Base-by-base conservation (phyloP, 2,113 vertebrate species). In the Oostethus manadensis region DNA sequence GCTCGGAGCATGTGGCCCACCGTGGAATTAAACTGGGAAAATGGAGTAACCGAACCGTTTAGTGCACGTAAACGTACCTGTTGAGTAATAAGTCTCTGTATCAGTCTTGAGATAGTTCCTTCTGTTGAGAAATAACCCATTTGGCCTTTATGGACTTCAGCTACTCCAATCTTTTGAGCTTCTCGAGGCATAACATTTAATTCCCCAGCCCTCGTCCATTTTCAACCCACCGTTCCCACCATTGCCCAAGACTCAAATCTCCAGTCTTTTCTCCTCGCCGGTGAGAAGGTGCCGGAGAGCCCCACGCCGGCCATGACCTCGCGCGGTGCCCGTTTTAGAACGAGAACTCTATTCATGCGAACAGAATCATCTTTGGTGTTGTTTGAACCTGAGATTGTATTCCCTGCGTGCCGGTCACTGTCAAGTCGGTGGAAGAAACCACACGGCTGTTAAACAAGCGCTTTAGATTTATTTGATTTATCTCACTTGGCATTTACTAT, bases 221-320 rank as follows among this genome's bases (percentile, higher is more conserved):
- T 74, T 66, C 72, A 65, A 71, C n/a, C 11, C 29, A 35, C 70
- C 33, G 55, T 56, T 70, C 68, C 49, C 40, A 62, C 51, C 62
- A 58, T 74, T 54, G 68, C 56, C 1, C 0, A 43, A 38, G 29
- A 60, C 58, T 74, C 60, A 40, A 38, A 60, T 78, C 56, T 62
- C 20, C 23, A 17, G 53, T 60, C 50, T 56, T 40, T 61, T 61
- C 18, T 23, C 45, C 43, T 20, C 11, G 54, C 59, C 6, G 8
- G 16, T 46, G 54, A 58, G 51, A 53, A 58, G 60, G 70, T 54
- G 56, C 65, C 76, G 72, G 77, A 66, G 71, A 73, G 79, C 66
- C 66, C 17, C 70, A 8, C 2, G 58, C 49, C 72, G 60, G 69
- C 53, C 47, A 1, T 70, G 58, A 76, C 66, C 73, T 51, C 8